These are phyloP conservation scores for Chloropsis cyanopogon DNA, from an alignment of 2,113 vertebrate genomes.

Conservation along the genomic window DNA sequence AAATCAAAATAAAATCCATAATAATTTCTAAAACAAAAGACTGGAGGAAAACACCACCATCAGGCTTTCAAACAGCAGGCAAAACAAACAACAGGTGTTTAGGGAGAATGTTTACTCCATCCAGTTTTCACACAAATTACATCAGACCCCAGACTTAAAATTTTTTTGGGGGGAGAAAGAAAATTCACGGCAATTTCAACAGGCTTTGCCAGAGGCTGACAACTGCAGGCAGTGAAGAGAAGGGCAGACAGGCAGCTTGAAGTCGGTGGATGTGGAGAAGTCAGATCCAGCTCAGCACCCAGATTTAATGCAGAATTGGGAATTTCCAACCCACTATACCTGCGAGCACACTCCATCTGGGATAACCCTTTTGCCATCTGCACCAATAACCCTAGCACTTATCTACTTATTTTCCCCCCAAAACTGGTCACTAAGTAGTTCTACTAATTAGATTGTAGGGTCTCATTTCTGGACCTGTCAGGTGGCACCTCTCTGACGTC, in stretches of 20 bases:
- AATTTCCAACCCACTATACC: not conserved
- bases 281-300: not conserved
- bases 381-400: not conserved
- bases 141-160: not conserved
- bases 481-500: not conserved
- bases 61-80: not conserved
- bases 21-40: not conserved
- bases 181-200: not conserved
- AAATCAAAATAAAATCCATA: not conserved
- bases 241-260: not conserved
- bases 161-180: fast-evolving
- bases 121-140: not conserved
- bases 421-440: not conserved
- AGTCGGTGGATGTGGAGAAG: not conserved
- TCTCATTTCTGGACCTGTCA: not conserved
- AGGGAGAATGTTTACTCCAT: not conserved
- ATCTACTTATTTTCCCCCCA: not conserved
- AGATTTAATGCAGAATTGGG: not conserved
- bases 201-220: not conserved
- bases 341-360: not conserved
- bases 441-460: not conserved
- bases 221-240: not conserved
- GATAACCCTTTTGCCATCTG: not conserved
- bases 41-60: not conserved
- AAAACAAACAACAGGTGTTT: not conserved